phyloP scores from a whole-genome alignment of 2,797 vertebrate genomes.

The Clarias platycephalus region DNA sequence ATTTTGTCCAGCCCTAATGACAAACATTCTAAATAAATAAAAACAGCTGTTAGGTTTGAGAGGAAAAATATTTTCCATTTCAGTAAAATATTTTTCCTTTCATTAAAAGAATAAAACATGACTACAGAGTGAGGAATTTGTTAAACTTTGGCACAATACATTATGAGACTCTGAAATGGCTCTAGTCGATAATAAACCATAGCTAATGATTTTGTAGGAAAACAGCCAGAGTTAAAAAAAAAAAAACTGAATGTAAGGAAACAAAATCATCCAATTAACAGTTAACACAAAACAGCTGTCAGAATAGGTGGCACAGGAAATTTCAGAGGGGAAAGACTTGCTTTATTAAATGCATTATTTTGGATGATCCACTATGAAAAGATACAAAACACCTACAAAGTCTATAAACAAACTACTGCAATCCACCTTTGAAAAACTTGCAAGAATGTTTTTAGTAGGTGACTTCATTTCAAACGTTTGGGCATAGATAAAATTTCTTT shows the following conservation, averaged over 20 bases:
- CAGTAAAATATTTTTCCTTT: not conserved
- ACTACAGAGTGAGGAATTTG: not conserved
- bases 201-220: not conserved
- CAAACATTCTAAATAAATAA: not conserved
- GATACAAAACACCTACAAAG: too few relatives aligned
- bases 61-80: not conserved
- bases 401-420: too few relatives aligned
- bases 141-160: not conserved
- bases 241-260: too few relatives aligned
- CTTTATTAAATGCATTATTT: not conserved
- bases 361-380: too few relatives aligned
- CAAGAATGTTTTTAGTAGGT: too few relatives aligned
- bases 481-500: too few relatives aligned
- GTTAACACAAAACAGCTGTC: constrained; percentile 5
- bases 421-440: too few relatives aligned
- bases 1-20: not conserved
- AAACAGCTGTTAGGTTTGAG: not conserved
- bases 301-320: not conserved
- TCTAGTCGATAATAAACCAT: not conserved
- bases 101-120: not conserved
- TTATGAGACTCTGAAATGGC: not conserved
- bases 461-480: too few relatives aligned
- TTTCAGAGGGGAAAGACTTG: not conserved
- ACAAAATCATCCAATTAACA: not conserved
- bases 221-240: not conserved